Conservation (phyloP, 1,140 invertebrate species). For the Psix sp. region DNA sequence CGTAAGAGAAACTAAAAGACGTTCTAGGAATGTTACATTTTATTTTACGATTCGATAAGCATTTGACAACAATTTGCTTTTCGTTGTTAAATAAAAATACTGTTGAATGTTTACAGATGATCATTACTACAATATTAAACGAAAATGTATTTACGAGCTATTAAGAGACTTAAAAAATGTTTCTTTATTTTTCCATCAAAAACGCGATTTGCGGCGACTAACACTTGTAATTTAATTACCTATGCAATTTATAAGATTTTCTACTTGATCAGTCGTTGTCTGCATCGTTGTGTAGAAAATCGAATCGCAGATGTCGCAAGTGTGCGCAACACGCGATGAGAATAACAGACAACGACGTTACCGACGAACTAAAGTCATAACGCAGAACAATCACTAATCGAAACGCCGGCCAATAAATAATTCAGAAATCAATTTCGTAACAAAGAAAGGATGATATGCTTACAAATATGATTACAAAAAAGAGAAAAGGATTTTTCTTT, state of each 20-base stretch:
- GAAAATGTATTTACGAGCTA: constrained; percentile 39
- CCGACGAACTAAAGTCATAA: neutral
- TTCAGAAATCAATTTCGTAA: neutral
- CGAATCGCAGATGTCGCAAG: constrained; percentile 38
- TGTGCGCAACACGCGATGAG: constrained; percentile 5
- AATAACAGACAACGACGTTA: constrained; percentile 31
- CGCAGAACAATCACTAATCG: constrained; percentile 24
- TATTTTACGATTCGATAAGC: constrained; percentile 51
- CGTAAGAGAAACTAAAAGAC: too few species aligned
- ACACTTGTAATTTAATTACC: constrained; percentile 36
- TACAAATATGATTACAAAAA: too few species aligned
- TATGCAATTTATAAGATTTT: constrained; percentile 13
- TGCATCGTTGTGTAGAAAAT: constrained; percentile 30
- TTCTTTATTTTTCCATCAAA: constrained; percentile 21
- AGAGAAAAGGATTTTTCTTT: too few species aligned
- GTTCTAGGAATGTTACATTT: constrained; percentile 60
- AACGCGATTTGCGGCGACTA: constrained; percentile 26
- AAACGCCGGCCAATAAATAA: neutral
- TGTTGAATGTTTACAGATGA: constrained; percentile 55
- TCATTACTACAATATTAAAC: constrained; percentile 50
- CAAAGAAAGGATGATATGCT: neutral
- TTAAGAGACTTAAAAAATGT: constrained; percentile 34
- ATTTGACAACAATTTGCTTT: constrained; percentile 50
- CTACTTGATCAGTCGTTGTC: constrained; percentile 48
- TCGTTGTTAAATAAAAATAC: constrained; percentile 57